Evolutionary conservation across 2,797 vertebrate genomes (phyloP).

Genomic region (Mus spretus): DNA sequence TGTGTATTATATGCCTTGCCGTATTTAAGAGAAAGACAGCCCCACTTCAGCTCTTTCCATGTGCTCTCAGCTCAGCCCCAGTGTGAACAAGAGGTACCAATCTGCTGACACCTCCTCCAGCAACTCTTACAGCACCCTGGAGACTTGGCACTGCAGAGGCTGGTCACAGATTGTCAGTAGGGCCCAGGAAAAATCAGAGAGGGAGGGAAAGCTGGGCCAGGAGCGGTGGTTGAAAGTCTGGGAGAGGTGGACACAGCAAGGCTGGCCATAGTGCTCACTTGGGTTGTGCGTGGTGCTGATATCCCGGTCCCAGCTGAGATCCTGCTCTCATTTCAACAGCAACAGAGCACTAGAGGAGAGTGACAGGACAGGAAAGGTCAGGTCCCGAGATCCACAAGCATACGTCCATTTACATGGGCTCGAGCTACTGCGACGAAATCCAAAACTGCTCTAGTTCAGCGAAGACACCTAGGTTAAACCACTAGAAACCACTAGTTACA

Average conservation of each 20-base stretch:
- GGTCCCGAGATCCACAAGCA: background rate
- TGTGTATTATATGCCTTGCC: background rate
- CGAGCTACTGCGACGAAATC: background rate
- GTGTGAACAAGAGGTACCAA: background rate
- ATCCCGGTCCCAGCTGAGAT: constrained; percentile 94
- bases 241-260: background rate
- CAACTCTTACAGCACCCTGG: background rate
- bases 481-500: background rate
- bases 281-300: constrained; percentile 93
- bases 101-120: background rate
- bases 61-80: background rate
- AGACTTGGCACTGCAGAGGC: background rate
- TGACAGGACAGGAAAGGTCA: constrained; percentile 53
- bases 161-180: background rate
- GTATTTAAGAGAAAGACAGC: background rate
- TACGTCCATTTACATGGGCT: background rate
- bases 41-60: background rate
- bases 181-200: background rate
- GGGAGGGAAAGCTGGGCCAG: no score
- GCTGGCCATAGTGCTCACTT: constrained; percentile 91
- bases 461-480: background rate
- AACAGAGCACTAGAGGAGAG: constrained; percentile 92
- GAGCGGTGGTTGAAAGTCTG: background rate
- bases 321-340: constrained; percentile 97
- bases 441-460: background rate